Percentiles rank a stretch among this genome's conserved stretches.
phyloP scores from a whole-genome alignment of 1,140 invertebrate genomes.

The Ips nitidus region DNA sequence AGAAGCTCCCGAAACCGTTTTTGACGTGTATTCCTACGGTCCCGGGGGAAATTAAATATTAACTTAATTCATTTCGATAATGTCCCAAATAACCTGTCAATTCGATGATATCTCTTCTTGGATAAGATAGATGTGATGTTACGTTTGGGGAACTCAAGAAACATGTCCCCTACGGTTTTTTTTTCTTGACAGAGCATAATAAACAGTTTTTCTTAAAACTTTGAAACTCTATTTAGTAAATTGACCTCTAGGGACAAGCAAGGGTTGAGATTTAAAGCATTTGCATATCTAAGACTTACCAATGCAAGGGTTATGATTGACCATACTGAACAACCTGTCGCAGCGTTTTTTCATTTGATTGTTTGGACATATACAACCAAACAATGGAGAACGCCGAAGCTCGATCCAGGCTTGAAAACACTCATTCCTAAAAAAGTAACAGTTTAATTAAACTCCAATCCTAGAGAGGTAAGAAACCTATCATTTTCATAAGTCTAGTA shows the following conservation, averaged over 20 bases:
- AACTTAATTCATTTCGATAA: slow-evolving; percentile 4
- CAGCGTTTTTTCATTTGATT: slow-evolving; percentile 84
- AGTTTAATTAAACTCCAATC: slow-evolving; percentile 1
- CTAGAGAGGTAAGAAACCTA: not conserved
- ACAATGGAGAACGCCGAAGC: slow-evolving; percentile 79
- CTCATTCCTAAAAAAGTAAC: slow-evolving; percentile 63
- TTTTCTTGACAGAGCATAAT: too few relatives aligned
- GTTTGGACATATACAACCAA: slow-evolving; percentile 88
- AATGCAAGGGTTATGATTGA: slow-evolving; percentile 89
- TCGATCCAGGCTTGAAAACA: slow-evolving; percentile 84
- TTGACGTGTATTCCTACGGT: not conserved
- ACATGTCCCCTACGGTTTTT: too few relatives aligned
- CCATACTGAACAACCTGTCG: slow-evolving; percentile 79
- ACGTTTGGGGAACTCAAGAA: too few relatives aligned
- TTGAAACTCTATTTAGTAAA: too few relatives aligned
- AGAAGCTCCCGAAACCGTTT: not conserved
- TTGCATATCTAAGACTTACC: slow-evolving; percentile 65
- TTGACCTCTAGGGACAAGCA: slow-evolving; percentile 7
- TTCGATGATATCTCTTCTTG: not conserved
- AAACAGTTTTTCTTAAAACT: too few relatives aligned
- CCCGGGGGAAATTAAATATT: slow-evolving; percentile 6
- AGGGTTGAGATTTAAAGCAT: slow-evolving; percentile 12
- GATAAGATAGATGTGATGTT: too few relatives aligned
- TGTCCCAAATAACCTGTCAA: not conserved
- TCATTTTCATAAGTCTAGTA: too few relatives aligned